Evolutionary conservation across 2,888 invertebrate genomes (phyloP).

Genomic region (Dolichomitus sp.): DNA sequence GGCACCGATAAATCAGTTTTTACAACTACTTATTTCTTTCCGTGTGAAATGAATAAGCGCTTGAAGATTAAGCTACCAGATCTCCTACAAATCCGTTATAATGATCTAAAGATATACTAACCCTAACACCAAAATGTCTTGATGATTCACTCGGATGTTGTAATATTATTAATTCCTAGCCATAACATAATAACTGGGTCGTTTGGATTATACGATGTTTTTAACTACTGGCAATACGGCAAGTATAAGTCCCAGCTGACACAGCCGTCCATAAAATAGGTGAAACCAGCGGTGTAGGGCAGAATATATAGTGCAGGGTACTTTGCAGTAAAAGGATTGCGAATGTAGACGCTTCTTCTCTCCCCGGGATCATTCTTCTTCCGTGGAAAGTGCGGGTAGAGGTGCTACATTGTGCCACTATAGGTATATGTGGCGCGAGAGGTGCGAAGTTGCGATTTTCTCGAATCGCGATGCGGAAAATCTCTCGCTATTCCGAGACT

Average conservation of each 20-base stretch:
- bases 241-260: slow-evolving; percentile 15
- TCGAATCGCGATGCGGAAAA: slow-evolving; percentile 29
- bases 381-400: slow-evolving; percentile 10
- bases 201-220: background rate
- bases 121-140: background rate
- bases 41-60: background rate
- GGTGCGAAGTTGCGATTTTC: slow-evolving; percentile 29
- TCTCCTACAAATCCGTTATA: background rate
- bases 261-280: slow-evolving; percentile 3
- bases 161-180: background rate
- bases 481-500: slow-evolving; percentile 14
- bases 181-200: background rate
- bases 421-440: slow-evolving; percentile 12
- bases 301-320: background rate
- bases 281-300: background rate
- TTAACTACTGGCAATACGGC: slow-evolving; percentile 4
- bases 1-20: too few relatives aligned
- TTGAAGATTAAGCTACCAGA: background rate
- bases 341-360: slow-evolving; percentile 29
- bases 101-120: background rate
- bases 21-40: too few relatives aligned
- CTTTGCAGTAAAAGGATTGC: slow-evolving; percentile 15
- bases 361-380: slow-evolving; percentile 31
- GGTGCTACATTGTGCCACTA: background rate
- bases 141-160: background rate